Evolutionary conservation across 2,888 invertebrate species (phyloP).

Genomic region (Byasa hedistus): DNA sequence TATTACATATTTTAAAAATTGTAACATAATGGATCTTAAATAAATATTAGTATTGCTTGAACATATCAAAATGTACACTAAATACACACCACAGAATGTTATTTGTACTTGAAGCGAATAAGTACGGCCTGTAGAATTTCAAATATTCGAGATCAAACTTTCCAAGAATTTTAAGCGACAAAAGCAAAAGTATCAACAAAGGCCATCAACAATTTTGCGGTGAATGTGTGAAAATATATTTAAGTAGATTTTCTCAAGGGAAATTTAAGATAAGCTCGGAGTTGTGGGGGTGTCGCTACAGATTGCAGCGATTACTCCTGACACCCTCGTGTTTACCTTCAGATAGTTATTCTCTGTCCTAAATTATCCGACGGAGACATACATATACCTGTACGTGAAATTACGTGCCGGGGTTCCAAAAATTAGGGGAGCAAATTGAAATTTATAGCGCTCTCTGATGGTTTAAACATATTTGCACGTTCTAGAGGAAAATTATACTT

Average conservation of each 20-base stretch:
- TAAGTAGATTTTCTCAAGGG: conserved; percentile 59
- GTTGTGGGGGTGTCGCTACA: conserved; percentile 52
- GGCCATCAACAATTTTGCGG: conserved; percentile 27
- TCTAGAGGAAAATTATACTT: not conserved
- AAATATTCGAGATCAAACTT: not conserved
- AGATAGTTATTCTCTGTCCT: conserved; percentile 67
- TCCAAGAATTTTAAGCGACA: not conserved
- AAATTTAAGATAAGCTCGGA: conserved; percentile 64
- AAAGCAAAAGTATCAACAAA: conserved; percentile 20
- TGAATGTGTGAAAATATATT: conserved; percentile 45
- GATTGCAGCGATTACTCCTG: conserved; percentile 74
- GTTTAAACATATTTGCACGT: conserved; percentile 20
- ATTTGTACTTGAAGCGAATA: no score
- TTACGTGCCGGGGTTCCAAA: conserved; percentile 53
- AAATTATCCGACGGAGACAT: conserved; percentile 66
- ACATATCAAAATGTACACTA: no score
- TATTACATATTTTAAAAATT: no score
- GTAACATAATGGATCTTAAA: no score
- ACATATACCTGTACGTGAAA: conserved; percentile 51
- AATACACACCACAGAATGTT: no score
- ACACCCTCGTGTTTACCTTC: conserved; percentile 66
- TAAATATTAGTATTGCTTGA: no score
- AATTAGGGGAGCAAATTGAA: conserved; percentile 57
- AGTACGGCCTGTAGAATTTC: no score
- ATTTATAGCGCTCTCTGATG: conserved; percentile 43